Percentiles rank a stretch among this genome's conserved stretches.
These are phyloP conservation scores for Lytechinus pictus DNA, from an alignment of 35 echinoderm and acorn worm species.

Conservation along the genomic window DNA sequence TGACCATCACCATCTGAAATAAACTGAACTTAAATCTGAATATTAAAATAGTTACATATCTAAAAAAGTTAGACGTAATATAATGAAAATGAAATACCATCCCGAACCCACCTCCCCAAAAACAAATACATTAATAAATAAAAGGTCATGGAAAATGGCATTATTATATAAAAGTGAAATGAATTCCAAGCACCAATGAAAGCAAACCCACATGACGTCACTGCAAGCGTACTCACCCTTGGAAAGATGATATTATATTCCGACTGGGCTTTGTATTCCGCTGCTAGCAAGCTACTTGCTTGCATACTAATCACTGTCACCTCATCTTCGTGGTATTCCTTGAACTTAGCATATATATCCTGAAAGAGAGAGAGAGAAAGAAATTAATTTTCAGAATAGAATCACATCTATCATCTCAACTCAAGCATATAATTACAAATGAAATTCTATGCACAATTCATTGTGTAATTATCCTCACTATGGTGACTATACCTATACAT, in stretches of 20 bases:
- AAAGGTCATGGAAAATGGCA: neutral
- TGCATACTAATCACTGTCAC: constrained; percentile 50
- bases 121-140: neutral
- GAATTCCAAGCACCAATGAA: neutral
- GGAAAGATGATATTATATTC: constrained; percentile 42
- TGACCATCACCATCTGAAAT: neutral
- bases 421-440: too few relatives aligned
- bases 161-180: neutral
- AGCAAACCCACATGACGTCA: neutral
- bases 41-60: neutral
- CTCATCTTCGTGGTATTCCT: constrained; percentile 47
- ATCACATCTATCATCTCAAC: neutral
- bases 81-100: too few relatives aligned
- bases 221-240: neutral
- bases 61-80: too few relatives aligned
- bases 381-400: neutral
- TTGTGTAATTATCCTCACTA: too few relatives aligned
- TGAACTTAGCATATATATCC: constrained; percentile 48
- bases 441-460: too few relatives aligned
- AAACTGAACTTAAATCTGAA: neutral
- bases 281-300: constrained; percentile 37
- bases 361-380: constrained; percentile 23
- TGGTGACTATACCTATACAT: too few relatives aligned
- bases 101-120: neutral
- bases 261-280: constrained; percentile 38